Base-by-base conservation (phyloP, 2,888 invertebrate genomes). In the Torymus auratus region DNA sequence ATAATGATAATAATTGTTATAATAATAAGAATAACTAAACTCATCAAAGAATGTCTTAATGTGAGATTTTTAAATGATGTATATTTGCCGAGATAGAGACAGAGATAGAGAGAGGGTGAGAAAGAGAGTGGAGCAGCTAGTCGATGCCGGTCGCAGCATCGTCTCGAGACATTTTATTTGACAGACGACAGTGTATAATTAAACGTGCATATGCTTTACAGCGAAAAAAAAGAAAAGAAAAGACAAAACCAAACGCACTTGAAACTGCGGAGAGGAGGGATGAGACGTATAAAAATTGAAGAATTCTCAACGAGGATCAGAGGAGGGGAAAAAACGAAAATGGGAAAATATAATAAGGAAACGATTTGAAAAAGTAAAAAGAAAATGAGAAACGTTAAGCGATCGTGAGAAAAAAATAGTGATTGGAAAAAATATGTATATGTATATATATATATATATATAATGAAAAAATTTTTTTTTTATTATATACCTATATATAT, bases 391-490 rank as follows among this genome's bases (percentile, higher is more conserved):
- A 28, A 28, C 28, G 28, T 28, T 2, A 68, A 64, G 58, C 53
- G 68, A 67, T 60, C 60, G 53, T 14, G 28, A 17, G 50, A 56
- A 69, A 69, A 56, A 72, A 76, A 75, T 77, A 77, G 75, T 72
- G 78, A 83, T 69, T 80, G 69, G 78, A 82, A 81, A 80, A 85
- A 87, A 87, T 86, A 83, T 86, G 87, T 87, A 89, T 88, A 88
- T 85, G 81, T 81, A 65, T 23, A 72, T n/a, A 75, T 65, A 28
- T 53, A 76, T 75, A 80, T 75, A 75, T 64, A 75, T 80, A 75
- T 71, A 28, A 80, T 75, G 61, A 70, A 53, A 15, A 73, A 62
- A 11, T 73, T 73, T 81, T 77, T 73, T 77, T 73, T 73, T 81
- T 77, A 77, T 77, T 77, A 72, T 76, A 76, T 58, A 76, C 67